These are phyloP conservation scores for Rattus norvegicus DNA, from an alignment of 2,113 vertebrate species.

Conservation along the genomic window DNA sequence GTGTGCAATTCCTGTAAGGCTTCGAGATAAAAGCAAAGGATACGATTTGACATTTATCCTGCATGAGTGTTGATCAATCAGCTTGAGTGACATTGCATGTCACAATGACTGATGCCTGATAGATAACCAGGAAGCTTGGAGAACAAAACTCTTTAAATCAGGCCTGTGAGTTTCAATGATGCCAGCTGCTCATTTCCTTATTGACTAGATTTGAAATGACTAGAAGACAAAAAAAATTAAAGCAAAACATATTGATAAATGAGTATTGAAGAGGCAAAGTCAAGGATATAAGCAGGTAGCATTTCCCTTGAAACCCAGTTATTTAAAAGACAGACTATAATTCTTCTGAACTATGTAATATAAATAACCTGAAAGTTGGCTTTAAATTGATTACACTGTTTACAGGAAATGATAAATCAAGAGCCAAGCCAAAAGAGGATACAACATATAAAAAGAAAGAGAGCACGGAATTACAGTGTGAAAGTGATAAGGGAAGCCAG, in stretches of 20 bases:
- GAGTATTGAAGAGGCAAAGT: conserved; percentile 59
- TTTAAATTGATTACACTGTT: conserved; percentile 69
- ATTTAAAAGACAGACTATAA: conserved; percentile 61
- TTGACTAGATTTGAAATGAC: conserved; percentile 59
- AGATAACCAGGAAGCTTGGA: background rate
- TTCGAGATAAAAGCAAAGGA: background rate
- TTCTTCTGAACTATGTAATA: conserved; percentile 59
- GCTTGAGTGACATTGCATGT: conserved; percentile 13
- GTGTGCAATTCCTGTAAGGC: background rate
- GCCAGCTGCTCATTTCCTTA: conserved; percentile 43
- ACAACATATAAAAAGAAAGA: conserved; percentile 32
- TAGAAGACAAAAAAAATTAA: conserved; percentile 60
- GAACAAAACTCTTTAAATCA: conserved; percentile 24
- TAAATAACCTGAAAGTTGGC: conserved; percentile 57
- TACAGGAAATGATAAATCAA: conserved; percentile 70
- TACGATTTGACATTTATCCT: conserved; percentile 47
- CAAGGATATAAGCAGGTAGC: conserved; percentile 49
- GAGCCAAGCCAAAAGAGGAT: conserved; percentile 38
- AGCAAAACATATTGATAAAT: conserved; percentile 56
- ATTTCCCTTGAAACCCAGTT: conserved; percentile 47
- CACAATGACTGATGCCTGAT: conserved; percentile 33
- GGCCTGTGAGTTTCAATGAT: conserved; percentile 23
- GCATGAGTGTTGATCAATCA: background rate
- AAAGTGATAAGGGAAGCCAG: conserved; percentile 45
- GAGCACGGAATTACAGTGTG: background rate